Evolutionary conservation across 2,113 vertebrate species (phyloP).

Genomic region (Protomyctophum bolini): DNA sequence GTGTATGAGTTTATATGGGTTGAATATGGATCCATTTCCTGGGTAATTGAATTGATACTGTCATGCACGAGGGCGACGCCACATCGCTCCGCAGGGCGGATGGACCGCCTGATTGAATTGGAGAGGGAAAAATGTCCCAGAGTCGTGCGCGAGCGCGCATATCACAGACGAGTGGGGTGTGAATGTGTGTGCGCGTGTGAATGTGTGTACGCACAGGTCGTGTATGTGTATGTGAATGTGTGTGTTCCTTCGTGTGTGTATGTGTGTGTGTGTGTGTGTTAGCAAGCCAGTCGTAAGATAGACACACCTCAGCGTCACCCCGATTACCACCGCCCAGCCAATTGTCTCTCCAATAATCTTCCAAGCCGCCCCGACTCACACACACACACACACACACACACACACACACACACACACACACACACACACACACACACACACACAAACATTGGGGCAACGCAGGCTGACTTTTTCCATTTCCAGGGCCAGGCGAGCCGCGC

Average conservation of each 20-base stretch:
- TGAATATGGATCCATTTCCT: slow-evolving; percentile 95
- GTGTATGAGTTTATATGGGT: slow-evolving; percentile 79
- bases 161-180: slow-evolving; percentile 46
- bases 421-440: slow-evolving; percentile 25
- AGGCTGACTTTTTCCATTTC: slow-evolving; percentile 88
- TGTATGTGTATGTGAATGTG: slow-evolving; percentile 38
- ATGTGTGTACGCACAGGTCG: not conserved
- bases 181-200: too few relatives aligned
- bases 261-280: slow-evolving; percentile 41
- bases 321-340: slow-evolving; percentile 87
- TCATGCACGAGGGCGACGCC: slow-evolving; percentile 89
- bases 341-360: slow-evolving; percentile 87
- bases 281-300: slow-evolving; percentile 81
- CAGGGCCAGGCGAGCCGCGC: slow-evolving; percentile 74
- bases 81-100: slow-evolving; percentile 88
- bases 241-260: not conserved
- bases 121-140: slow-evolving; percentile 78
- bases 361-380: slow-evolving; percentile 76
- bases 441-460: slow-evolving; percentile 45
- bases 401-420: not conserved
- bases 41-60: slow-evolving; percentile 98
- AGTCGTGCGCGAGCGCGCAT: slow-evolving; percentile 53
- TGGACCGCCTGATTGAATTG: slow-evolving; percentile 90
- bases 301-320: slow-evolving; percentile 86
- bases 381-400: slow-evolving; percentile 22